phyloP scores from a whole-genome alignment of 2,888 invertebrate genomes.

The Zhuqinia jingwanae region DNA sequence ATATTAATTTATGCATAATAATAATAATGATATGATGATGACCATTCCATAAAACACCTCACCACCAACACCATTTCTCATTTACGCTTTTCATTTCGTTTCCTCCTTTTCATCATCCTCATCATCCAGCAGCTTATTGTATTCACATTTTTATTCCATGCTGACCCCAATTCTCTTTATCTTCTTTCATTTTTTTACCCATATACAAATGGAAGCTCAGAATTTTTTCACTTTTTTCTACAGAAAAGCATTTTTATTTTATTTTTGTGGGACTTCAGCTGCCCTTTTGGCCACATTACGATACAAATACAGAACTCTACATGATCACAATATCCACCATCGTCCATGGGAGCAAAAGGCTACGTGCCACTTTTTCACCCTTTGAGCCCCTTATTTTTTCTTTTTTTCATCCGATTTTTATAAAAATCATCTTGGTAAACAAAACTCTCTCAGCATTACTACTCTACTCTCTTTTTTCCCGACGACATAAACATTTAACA shows the following conservation, averaged over 20 bases:
- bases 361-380: conserved; percentile 65
- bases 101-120: conserved; percentile 16
- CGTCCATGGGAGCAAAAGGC: conserved; percentile 48
- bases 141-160: conserved; percentile 18
- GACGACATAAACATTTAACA: not conserved
- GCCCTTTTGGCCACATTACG: conserved; percentile 73
- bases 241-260: conserved; percentile 46
- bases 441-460: conserved; percentile 28
- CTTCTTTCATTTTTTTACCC: conserved; percentile 15
- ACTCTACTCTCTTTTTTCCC: not conserved
- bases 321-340: no score
- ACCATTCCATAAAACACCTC: conserved; percentile 34
- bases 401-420: conserved; percentile 51
- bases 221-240: conserved; percentile 51
- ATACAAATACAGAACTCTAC: conserved; percentile 19
- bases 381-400: conserved; percentile 57
- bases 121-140: conserved; percentile 40
- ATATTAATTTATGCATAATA: no score
- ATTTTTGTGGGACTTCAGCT: conserved; percentile 76
- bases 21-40: conserved; percentile 41
- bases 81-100: conserved; percentile 42
- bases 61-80: conserved; percentile 52
- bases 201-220: conserved; percentile 50
- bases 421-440: conserved; percentile 72
- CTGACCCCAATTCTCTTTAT: conserved; percentile 59